Conservation (phyloP, 2,797 vertebrate species). For the Darevskia mixta region DNA sequence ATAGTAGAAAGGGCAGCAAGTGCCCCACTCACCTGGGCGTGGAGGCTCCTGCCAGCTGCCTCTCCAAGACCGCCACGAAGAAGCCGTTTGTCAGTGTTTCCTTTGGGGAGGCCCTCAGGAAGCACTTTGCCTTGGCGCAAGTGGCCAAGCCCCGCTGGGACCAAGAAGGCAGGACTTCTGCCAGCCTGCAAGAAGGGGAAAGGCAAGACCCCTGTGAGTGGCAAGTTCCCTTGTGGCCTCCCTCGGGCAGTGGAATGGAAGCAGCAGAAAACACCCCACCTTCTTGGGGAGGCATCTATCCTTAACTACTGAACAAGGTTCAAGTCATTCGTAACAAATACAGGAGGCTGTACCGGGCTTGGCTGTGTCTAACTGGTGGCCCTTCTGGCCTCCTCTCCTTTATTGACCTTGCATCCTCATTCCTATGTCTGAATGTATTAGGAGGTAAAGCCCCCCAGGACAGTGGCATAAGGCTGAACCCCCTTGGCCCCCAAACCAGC, state of each 20-base stretch:
- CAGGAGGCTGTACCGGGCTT: not conserved
- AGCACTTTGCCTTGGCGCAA: constrained; percentile 80
- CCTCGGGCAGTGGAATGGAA: too few relatives aligned
- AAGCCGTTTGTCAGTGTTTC: constrained; percentile 91
- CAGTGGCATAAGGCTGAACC: too few relatives aligned
- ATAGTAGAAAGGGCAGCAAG: not conserved
- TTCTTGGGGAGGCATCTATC: not conserved
- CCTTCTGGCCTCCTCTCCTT: too few relatives aligned
- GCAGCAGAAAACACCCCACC: not conserved
- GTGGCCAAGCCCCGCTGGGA: constrained; percentile 85
- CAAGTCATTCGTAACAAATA: too few relatives aligned
- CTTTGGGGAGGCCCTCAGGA: constrained; percentile 86
- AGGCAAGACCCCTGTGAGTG: too few relatives aligned
- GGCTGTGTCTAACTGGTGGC: too few relatives aligned
- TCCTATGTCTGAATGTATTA: not conserved
- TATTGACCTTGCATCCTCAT: too few relatives aligned
- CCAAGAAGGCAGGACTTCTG: constrained; percentile 85
- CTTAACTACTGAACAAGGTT: not conserved
- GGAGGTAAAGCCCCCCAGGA: not conserved
- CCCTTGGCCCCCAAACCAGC: not conserved
- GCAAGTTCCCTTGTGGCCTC: too few relatives aligned
- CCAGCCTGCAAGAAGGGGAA: constrained; percentile 78
- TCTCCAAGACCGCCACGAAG: constrained; percentile 91
- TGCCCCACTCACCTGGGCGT: constrained; percentile 51
- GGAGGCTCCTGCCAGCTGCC: not conserved